phyloP scores from a whole-genome alignment of 2,113 vertebrate species.

The Vicugna pacos region DNA sequence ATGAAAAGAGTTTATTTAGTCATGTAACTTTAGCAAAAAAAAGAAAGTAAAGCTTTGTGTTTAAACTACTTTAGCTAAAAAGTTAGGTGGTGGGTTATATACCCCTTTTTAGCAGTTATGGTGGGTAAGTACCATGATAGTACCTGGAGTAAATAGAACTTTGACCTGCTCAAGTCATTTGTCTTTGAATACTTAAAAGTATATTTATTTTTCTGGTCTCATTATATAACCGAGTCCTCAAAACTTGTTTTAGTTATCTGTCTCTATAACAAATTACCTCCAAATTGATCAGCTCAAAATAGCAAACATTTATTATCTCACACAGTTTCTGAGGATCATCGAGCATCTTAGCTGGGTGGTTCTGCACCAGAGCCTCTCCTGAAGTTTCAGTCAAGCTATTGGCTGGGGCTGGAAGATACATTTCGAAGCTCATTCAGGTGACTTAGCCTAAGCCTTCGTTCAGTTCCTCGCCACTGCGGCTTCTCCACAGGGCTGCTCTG shows the following conservation, averaged over 20 bases:
- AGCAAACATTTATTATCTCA: not conserved
- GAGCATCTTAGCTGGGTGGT: not conserved
- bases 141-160: not conserved
- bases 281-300: not conserved
- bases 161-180: not conserved
- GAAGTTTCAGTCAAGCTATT: not conserved
- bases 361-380: not conserved
- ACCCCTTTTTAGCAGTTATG: not conserved
- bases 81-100: not conserved
- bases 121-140: not conserved
- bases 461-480: not conserved
- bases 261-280: not conserved
- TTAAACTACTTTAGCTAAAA: conserved; percentile 25
- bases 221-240: not conserved
- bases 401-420: not conserved
- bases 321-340: not conserved
- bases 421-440: not conserved
- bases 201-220: conserved; percentile 2
- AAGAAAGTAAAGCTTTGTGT: not conserved
- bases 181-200: conserved; percentile 32
- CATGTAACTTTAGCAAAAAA: not conserved
- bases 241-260: not conserved
- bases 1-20: not conserved
- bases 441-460: not conserved
- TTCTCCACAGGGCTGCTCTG: not conserved